Evolutionary conservation across 2,888 invertebrate genomes (phyloP), one percentile per base, ranked within the genome.

Genomic region (Drosophila neotestacea): DNA sequence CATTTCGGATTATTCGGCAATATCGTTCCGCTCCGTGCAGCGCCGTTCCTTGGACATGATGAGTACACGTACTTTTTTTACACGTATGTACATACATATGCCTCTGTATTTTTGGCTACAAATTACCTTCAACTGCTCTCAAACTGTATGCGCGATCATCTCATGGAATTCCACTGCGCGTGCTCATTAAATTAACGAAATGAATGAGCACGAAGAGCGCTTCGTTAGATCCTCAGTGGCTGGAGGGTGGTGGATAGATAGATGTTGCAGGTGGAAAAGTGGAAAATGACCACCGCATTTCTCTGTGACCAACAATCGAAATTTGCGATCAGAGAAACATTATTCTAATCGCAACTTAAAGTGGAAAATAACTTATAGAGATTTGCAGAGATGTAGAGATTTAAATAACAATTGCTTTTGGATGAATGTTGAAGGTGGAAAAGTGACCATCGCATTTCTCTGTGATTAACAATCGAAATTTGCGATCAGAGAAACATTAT

Each of bases 121-220:
- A 65, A 68, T 63, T 50, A 39, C 66, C 61, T 51, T 55, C 86
- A 84, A 47, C 85, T 64, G 80, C 85, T 74, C 54, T 66, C 70
- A 85, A 79, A 82, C 88, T 84, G 74, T 70, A 11, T 34, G 36
- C 61, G 46, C 70, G 70, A 68, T 71, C 81, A 42, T 68, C 79
- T 64, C 68, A 74, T 81, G 85, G 88, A 88, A 81, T 65, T 71
- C 22, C 39, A 55, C 30, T 68, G 44, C 38, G 52, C 41, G 41
- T 68, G 44, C 78, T 75, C 74, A 58, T 13, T 52, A 32, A 27
- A 28, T 28, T 30, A 52, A 38, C 10, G 32, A 36, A 7, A 11
- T 13, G 46, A 55, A 30, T 6, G 32, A 32, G 10, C 32, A 28
- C 73, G 54, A 60, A 64, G 34, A 67, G 16, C 36, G 60, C 46